Conservation (phyloP, 2,888 invertebrate genomes). For the Brachynemurus nebulosus region DNA sequence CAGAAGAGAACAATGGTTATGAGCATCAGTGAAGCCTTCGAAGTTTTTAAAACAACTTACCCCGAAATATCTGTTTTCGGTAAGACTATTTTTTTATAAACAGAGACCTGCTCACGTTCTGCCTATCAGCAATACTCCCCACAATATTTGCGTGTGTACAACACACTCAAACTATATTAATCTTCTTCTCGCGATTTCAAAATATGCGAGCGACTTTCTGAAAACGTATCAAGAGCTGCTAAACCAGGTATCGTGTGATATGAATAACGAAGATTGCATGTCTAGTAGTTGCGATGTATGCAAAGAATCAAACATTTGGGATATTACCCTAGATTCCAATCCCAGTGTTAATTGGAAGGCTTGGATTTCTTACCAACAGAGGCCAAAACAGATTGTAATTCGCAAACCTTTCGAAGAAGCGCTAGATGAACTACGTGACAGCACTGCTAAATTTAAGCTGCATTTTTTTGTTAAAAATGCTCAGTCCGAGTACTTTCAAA, state of each 20-base stretch:
- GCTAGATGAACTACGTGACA: conserved; percentile 4
- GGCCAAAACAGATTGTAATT: conserved; percentile 9
- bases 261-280: conserved; percentile 11
- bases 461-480: conserved; percentile 8
- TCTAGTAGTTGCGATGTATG: conserved; percentile 8
- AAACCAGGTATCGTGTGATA: conserved; percentile 8
- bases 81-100: conserved; percentile 7
- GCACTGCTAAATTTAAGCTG: background rate
- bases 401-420: conserved; percentile 9
- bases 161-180: conserved; percentile 18
- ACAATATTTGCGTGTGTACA: conserved; percentile 19
- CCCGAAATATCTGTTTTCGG: conserved; percentile 1
- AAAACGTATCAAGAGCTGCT: conserved; percentile 8
- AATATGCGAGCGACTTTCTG: conserved; percentile 7
- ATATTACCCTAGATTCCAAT: background rate
- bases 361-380: conserved; percentile 7
- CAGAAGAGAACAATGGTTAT: conserved; percentile 11
- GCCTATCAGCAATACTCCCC: conserved; percentile 18
- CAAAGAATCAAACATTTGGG: background rate
- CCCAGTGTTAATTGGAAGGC: background rate
- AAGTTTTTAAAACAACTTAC: conserved; percentile 8
- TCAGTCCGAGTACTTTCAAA: conserved; percentile 8
- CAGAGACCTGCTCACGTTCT: conserved; percentile 14
- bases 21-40: conserved; percentile 10
- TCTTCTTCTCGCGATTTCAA: conserved; percentile 1